phyloP scores from a whole-genome alignment of 2,888 invertebrate genomes.

The Proisotoma minuta region DNA sequence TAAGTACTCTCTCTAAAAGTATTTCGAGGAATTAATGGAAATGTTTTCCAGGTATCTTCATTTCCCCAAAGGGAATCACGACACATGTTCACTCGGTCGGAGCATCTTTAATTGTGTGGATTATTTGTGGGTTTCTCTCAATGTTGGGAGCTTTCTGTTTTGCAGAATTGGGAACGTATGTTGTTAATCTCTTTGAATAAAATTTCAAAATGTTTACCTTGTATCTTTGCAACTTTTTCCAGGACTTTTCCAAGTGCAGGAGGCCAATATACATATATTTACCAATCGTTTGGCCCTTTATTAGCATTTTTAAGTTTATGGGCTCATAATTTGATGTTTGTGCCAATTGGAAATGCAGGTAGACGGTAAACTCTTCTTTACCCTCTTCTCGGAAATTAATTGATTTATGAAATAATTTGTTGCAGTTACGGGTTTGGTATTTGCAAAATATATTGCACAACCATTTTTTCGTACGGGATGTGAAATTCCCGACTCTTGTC shows the following conservation, averaged over 20 bases:
- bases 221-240: conserved; percentile 7
- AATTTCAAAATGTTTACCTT: background rate
- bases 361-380: too few species aligned
- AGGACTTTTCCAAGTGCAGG: conserved; percentile 40
- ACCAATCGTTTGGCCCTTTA: conserved; percentile 34
- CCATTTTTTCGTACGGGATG: conserved; percentile 41
- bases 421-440: conserved; percentile 37
- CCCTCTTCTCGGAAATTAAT: too few species aligned
- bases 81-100: conserved; percentile 39
- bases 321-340: conserved; percentile 33
- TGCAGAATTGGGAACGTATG: conserved; percentile 31
- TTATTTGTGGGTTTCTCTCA: conserved; percentile 33
- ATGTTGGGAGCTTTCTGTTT: conserved; percentile 40
- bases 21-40: background rate
- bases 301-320: conserved; percentile 40
- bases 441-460: conserved; percentile 39
- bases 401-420: too few species aligned
- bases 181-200: background rate
- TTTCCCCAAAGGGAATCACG: conserved; percentile 43
- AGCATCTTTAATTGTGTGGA: conserved; percentile 39
- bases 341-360: conserved; percentile 43
- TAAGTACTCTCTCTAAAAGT: background rate
- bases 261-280: conserved; percentile 38
- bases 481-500: conserved; percentile 29
- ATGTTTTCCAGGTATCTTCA: conserved; percentile 38